phyloP scores from a whole-genome alignment of 2,797 vertebrate genomes.

The Coranthus polyacanthus region DNA sequence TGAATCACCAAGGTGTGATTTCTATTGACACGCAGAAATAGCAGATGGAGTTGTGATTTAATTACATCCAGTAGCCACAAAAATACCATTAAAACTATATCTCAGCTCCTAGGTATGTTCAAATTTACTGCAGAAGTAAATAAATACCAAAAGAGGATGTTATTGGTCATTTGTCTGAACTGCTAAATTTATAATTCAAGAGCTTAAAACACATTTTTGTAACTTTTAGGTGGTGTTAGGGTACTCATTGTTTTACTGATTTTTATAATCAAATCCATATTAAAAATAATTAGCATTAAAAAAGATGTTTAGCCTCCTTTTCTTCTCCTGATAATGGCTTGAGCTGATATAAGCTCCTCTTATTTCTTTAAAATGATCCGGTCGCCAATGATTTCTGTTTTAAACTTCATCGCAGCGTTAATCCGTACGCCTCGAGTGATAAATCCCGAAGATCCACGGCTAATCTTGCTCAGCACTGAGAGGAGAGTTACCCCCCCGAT shows the following conservation, averaged over 20 bases:
- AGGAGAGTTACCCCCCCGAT: constrained; percentile 81
- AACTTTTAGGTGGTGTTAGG: constrained; percentile 19
- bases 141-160: neutral
- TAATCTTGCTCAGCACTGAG: constrained; percentile 89
- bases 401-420: constrained; percentile 86
- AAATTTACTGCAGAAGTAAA: constrained; percentile 4
- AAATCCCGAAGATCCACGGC: constrained; percentile 88
- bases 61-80: constrained; percentile 52
- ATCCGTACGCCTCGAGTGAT: constrained; percentile 88
- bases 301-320: constrained; percentile 82
- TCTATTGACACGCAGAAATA: constrained; percentile 61
- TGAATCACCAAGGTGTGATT: constrained; percentile 71
- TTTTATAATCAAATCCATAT: constrained; percentile 81
- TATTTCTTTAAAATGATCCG: constrained; percentile 70
- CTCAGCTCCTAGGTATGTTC: constrained; percentile 15
- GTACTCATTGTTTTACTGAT: constrained; percentile 74
- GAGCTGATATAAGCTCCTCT: constrained; percentile 74
- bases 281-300: constrained; percentile 84
- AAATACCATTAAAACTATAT: constrained; percentile 40
- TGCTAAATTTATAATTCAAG: constrained; percentile 25
- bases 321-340: constrained; percentile 81
- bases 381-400: constrained; percentile 86
- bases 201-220: constrained; percentile 26
- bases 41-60: constrained; percentile 71
- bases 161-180: constrained; percentile 9